phyloP scores from a whole-genome alignment of 2,113 vertebrate genomes.

The Serinus canaria region DNA sequence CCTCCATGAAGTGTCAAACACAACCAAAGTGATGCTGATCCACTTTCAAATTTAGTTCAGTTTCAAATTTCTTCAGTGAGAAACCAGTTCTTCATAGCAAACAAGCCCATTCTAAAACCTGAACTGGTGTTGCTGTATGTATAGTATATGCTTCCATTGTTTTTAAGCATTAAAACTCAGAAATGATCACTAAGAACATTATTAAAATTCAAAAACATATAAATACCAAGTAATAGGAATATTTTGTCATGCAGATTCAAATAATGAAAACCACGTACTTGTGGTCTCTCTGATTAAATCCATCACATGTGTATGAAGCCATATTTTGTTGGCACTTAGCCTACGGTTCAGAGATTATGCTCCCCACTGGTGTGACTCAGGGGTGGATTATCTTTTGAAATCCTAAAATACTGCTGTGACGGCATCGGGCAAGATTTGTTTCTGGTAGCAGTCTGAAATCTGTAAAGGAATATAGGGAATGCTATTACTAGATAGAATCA shows the following conservation, averaged over 20 bases:
- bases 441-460: not conserved
- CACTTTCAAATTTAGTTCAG: not conserved
- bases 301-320: not conserved
- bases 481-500: not conserved
- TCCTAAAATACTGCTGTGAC: not conserved
- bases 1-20: not conserved
- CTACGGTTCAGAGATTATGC: constrained; percentile 3
- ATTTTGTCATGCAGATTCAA: not conserved
- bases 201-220: not conserved
- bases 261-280: not conserved
- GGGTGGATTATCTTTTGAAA: constrained; percentile 23
- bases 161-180: not conserved
- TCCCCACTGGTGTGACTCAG: not conserved
- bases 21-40: not conserved
- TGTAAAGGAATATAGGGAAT: not conserved
- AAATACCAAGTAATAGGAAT: not conserved
- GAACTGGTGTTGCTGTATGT: not conserved
- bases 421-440: not conserved
- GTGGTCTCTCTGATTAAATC: constrained; percentile 5
- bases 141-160: not conserved
- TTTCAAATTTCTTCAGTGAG: not conserved
- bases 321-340: not conserved
- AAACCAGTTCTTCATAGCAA: not conserved
- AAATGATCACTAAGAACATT: not conserved
- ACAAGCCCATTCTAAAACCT: not conserved